Evolutionary conservation across 1,140 invertebrate species (phyloP).

Genomic region (Uloborus diversus): DNA sequence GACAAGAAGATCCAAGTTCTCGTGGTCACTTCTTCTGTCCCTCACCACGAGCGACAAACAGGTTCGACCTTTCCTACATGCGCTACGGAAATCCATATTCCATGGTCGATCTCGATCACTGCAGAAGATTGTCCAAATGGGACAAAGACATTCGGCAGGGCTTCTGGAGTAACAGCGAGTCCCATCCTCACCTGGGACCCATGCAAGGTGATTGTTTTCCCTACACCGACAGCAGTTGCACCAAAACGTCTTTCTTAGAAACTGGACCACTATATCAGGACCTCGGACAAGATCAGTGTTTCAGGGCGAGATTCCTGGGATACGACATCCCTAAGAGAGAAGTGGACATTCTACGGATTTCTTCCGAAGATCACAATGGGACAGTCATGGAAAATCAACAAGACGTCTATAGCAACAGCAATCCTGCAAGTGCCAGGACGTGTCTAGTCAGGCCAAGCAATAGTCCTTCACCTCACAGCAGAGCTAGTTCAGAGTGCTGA

Average conservation of each 20-base stretch:
- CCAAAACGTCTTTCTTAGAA: slow-evolving; percentile 22
- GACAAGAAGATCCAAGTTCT: slow-evolving; percentile 4
- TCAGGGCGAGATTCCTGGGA: slow-evolving; percentile 25
- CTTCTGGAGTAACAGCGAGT: slow-evolving; percentile 13
- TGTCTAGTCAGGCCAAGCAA: slow-evolving; percentile 50
- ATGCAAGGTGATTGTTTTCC: slow-evolving; percentile 42
- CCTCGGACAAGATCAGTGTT: slow-evolving; percentile 15
- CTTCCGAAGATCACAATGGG: not conserved
- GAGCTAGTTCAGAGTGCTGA: slow-evolving; percentile 41
- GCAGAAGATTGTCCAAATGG: slow-evolving; percentile 40
- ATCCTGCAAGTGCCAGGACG: slow-evolving; percentile 1
- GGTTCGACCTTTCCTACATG: slow-evolving; percentile 19
- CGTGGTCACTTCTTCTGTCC: slow-evolving; percentile 1
- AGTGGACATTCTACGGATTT: slow-evolving; percentile 9
- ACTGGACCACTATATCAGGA: slow-evolving; percentile 40
- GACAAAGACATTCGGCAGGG: slow-evolving; percentile 33
- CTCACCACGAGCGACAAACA: not conserved
- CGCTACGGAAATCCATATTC: slow-evolving; percentile 37
- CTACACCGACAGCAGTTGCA: slow-evolving; percentile 14
- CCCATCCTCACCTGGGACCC: slow-evolving; percentile 16
- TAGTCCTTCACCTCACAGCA: slow-evolving; percentile 46
- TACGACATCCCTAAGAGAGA: slow-evolving; percentile 32
- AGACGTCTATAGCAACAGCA: not conserved
- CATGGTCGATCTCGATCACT: slow-evolving; percentile 4
- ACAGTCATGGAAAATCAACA: slow-evolving; percentile 12